Conservation (phyloP, 2,888 invertebrate genomes). For the Tinea semifulvella region DNA sequence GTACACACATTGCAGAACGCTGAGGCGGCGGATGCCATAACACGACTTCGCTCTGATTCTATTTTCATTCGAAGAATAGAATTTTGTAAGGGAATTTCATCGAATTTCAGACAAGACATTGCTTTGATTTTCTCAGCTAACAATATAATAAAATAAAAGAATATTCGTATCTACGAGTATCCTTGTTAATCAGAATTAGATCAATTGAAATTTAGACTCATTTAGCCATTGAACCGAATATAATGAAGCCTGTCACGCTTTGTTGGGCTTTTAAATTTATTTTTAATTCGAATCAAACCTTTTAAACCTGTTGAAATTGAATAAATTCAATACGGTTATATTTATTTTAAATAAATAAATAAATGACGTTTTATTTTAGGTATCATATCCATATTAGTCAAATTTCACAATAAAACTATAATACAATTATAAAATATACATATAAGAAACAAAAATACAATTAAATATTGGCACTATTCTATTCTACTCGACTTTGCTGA, state of each 20-base stretch:
- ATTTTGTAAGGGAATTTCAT: not conserved
- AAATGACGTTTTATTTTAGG: too few species aligned
- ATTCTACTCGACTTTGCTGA: too few species aligned
- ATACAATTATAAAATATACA: too few species aligned
- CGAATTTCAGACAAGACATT: conserved; percentile 1
- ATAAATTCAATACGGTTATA: conserved; percentile 16
- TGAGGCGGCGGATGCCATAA: conserved; percentile 10
- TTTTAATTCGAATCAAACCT: conserved; percentile 37
- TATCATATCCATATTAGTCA: too few species aligned
- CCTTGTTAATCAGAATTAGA: not conserved
- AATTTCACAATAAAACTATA: too few species aligned
- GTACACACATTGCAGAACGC: conserved; percentile 7
- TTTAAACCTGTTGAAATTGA: conserved; percentile 28
- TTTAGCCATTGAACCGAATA: not conserved
- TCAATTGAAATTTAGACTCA: conserved; percentile 3
- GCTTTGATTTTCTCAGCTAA: not conserved
- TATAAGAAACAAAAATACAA: too few species aligned
- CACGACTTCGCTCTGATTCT: not conserved
- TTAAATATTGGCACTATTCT: too few species aligned
- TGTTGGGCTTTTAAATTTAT: conserved; percentile 35
- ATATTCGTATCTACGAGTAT: too few species aligned
- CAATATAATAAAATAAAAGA: not conserved
- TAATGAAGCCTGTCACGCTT: not conserved
- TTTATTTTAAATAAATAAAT: too few species aligned
- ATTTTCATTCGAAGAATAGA: conserved; percentile 6